Conservation (phyloP, 2,797 vertebrate species). For the Lophius americanus region DNA sequence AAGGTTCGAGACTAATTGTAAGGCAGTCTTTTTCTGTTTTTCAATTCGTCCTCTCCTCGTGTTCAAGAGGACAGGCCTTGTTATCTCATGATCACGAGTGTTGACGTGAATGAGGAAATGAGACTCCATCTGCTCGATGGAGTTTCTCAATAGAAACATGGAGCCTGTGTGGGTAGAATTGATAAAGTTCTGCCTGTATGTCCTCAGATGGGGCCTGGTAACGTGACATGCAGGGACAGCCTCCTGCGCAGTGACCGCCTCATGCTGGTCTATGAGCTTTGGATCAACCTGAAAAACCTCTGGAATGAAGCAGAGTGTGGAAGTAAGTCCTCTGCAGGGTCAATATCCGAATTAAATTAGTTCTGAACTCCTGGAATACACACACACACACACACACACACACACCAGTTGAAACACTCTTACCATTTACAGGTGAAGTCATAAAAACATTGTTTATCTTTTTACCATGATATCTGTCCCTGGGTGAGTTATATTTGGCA, state of each 20-base stretch:
- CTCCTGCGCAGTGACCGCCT: conserved; percentile 91
- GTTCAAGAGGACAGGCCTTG: background rate
- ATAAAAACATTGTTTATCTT: too few species aligned
- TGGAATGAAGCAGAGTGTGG: conserved; percentile 85
- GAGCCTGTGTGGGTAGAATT: background rate
- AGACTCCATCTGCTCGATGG: background rate
- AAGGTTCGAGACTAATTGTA: conserved; percentile 51
- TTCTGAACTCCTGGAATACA: too few species aligned
- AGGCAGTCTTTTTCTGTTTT: background rate
- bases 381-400: too few species aligned
- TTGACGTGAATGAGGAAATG: conserved; percentile 62
- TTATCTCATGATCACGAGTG: conserved; percentile 51
- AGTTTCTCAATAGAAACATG: too few species aligned
- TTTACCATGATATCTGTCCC: too few species aligned
- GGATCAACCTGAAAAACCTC: conserved; percentile 79
- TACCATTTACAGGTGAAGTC: too few species aligned
- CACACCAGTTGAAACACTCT: too few species aligned
- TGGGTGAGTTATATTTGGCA: too few species aligned
- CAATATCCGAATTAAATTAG: too few species aligned
- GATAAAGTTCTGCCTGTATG: conserved; percentile 19
- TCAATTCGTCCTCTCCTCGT: too few species aligned
- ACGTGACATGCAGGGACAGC: conserved; percentile 86
- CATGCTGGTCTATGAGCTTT: conserved; percentile 87
- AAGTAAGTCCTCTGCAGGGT: conserved; percentile 76
- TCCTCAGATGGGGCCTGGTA: conserved; percentile 83